Evolutionary conservation across 2,888 invertebrate species (phyloP), one percentile per base, ranked within the genome.

Genomic region (Andrena hattorfiana): DNA sequence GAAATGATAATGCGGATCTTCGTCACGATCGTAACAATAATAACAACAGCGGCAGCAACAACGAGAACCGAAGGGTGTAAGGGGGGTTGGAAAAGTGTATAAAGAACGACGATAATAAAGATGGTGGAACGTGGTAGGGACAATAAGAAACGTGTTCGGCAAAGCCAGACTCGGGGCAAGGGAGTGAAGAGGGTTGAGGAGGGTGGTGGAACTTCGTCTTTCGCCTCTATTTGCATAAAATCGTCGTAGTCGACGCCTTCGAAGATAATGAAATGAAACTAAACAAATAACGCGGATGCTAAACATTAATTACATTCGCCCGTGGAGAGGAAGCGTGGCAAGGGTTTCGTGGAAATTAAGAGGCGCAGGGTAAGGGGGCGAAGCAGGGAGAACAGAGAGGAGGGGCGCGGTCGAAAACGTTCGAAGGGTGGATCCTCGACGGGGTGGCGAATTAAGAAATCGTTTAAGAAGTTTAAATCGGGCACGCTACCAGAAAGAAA

Each of bases 221-320:
- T 82, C 86, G 83, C 84, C 81, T 87, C 87, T 92, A 92, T 93
- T 93, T 93, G 92, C 93, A 93, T 93, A 93, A 92, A 92, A 93
- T 93, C 92, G 90, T 91, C 91, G 89, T 90, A 85, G 86, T 89
- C 90, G 87, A 85, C 89, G 90, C 89, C 90, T 90, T 87, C 87
- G 91, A 90, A 91, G 92, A 92, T 92, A 92, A 92, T 93, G 91
- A 93, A 93, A 92, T 92, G 93, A 93, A 93, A 93, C 93, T 92
- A 93, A 93, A 93, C 93, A 93, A 93, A 93, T 93, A 93, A 93
- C 92, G 93, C 91, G 91, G 93, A 92, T 91, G 93, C 92, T 93
- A 91, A 92, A 92, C 92, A 92, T 92, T 93, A 93, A 93, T 93
- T 92, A 92, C 91, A 89, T 91, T 92, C 92, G 86, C 85, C 42